A percentile compares a stretch with the other conserved stretches of the same genome.
Conservation (phyloP, 2,888 invertebrate genomes). For the Dicranocentrus wangi region DNA sequence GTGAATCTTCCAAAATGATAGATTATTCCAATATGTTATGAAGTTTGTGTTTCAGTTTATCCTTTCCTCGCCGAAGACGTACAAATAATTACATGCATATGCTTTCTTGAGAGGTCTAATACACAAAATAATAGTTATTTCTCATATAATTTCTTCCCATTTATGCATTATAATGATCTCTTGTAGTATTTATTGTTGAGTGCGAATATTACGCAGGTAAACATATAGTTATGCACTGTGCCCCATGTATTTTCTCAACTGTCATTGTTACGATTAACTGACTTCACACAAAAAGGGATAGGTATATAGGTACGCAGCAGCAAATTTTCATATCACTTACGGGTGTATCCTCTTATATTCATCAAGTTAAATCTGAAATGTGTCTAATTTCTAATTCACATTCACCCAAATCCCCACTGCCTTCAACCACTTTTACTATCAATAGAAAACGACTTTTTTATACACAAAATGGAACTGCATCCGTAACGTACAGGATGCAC, state of each 20-base stretch:
- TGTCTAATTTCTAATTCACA: slow-evolving; percentile 17
- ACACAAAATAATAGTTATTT: slow-evolving; percentile 2
- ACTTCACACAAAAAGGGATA: background rate
- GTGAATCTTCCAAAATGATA: too few species aligned
- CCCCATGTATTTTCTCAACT: slow-evolving; percentile 5
- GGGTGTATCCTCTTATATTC: too few species aligned
- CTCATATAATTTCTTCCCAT: slow-evolving; percentile 16
- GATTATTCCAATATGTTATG: too few species aligned
- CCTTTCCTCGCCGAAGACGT: too few species aligned
- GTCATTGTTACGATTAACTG: background rate
- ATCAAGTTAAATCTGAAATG: slow-evolving; percentile 15
- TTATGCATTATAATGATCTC: slow-evolving; percentile 13
- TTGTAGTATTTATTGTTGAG: background rate
- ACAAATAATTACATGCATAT: too few species aligned
- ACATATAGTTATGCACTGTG: too few species aligned
- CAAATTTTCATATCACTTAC: too few species aligned
- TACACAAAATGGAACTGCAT: too few species aligned
- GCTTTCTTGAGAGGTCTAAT: too few species aligned
- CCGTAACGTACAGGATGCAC: too few species aligned
- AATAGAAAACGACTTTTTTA: slow-evolving; percentile 5
- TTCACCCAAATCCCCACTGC: background rate
- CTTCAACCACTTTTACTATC: slow-evolving; percentile 4
- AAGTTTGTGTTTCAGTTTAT: too few species aligned
- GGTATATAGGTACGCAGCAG: too few species aligned
- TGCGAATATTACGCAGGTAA: background rate